Evolutionary conservation across 2,113 vertebrate species (phyloP), one percentile per base, ranked within the genome.

Genomic region (Coptodon bakossiorum): DNA sequence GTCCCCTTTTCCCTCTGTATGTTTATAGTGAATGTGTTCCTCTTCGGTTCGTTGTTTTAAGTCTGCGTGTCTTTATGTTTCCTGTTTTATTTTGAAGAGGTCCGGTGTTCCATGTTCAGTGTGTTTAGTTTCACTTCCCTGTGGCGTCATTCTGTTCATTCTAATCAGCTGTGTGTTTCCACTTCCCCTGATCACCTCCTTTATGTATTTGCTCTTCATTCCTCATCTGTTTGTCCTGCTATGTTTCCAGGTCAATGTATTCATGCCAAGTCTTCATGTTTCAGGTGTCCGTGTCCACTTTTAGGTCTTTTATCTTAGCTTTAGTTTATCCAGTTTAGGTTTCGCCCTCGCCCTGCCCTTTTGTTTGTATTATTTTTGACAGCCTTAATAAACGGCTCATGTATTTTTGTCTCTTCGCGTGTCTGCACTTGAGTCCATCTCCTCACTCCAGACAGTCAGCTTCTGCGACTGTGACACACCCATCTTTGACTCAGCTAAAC

Each of bases 11-110:
- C 56, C 27, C 27, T 59, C 27, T 31, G 27, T 59, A 1, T 59
- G 56, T 59, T 59, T 59, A 59, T 9, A 59, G 7, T 59, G 14
- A 59, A 9, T 31, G 4, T 52, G 27, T 59, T 59, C 56, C 27
- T 59, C 27, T 59, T 16, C 0, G 0, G 13, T 2, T 17, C 1
- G 1, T 59, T 14, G 9, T 59, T 16, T 59, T 2, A 59, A 29
- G 27, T 29, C 7, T 59, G 56, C 3, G 7, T 0, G 2, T 59
- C 56, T 29, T 59, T 9, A 59, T 59, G 56, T 31, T 59, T 31
- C 56, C 27, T 59, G 13, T 59, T 59, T 59, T 59, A 59, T 29
- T 59, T 59, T 59, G 56, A 59, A 59, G 56, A 59, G 56, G 14
- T 31, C 27, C 6, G 56, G 27, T 59, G 27, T 59, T 59, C 14